Evolutionary conservation across 1,140 invertebrate genomes (phyloP).

Genomic region (Aplysia californica): DNA sequence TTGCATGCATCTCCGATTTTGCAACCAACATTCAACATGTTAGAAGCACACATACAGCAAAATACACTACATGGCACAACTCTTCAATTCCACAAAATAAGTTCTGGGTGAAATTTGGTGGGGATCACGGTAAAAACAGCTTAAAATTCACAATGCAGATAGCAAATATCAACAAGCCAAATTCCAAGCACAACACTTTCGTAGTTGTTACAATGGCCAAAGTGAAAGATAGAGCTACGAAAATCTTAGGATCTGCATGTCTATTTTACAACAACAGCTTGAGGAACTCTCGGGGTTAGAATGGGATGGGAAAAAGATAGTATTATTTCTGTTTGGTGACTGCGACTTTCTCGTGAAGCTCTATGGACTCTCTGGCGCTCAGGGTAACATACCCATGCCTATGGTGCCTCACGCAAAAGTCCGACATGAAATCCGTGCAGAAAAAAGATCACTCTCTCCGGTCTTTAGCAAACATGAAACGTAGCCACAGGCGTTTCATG

Average conservation of each 20-base stretch:
- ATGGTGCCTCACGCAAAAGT: background rate
- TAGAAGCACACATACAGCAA: background rate
- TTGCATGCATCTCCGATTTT: background rate
- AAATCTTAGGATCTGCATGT: background rate
- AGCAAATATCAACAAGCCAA: background rate
- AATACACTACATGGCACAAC: slow-evolving; percentile 5
- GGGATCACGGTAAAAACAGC: background rate
- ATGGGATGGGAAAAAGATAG: slow-evolving; percentile 4
- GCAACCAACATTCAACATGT: background rate
- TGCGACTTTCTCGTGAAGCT: slow-evolving; percentile 3
- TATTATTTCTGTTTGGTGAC: slow-evolving; percentile 7
- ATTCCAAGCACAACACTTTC: slow-evolving; percentile 11
- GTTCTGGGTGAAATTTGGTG: slow-evolving; percentile 11
- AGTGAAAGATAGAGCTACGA: background rate
- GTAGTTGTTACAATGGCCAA: background rate
- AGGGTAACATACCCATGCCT: background rate
- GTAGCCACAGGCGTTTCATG: too few relatives aligned
- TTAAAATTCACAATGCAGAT: slow-evolving; percentile 13
- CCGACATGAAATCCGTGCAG: background rate
- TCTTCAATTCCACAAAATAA: background rate
- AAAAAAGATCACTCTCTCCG: background rate
- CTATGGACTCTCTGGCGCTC: background rate
- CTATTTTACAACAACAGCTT: background rate
- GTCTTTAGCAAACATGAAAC: background rate
- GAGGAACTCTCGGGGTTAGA: background rate